Percentiles rank a stretch among this genome's conserved stretches.
Evolutionary conservation across 2,113 vertebrate genomes (phyloP).

Genomic region (Callorhinus ursinus): DNA sequence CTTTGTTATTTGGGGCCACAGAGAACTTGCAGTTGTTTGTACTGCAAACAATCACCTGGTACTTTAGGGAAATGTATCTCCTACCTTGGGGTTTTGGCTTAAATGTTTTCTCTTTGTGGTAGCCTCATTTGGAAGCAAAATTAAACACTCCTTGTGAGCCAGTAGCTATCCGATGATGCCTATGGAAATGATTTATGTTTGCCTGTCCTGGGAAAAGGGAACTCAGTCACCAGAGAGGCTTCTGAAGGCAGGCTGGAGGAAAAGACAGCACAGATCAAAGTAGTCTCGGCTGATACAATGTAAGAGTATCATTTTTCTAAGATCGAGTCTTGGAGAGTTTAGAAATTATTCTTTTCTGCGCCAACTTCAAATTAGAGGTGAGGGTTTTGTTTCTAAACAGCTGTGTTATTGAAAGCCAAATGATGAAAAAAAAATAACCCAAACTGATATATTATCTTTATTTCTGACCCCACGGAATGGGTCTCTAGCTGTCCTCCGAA

Average conservation of each 20-base stretch:
- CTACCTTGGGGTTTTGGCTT: neutral
- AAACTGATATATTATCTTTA: neutral
- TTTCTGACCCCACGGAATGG: neutral
- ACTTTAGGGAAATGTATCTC: neutral
- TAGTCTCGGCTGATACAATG: neutral
- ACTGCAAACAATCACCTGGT: neutral
- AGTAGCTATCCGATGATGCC: neutral
- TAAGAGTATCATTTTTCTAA: neutral
- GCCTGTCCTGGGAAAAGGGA: neutral
- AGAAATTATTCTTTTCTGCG: neutral
- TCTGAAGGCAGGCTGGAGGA: neutral
- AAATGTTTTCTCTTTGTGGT: neutral
- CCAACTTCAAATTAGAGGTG: conserved; percentile 20
- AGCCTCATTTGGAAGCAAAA: conserved; percentile 35
- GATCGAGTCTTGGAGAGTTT: neutral
- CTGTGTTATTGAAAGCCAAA: neutral
- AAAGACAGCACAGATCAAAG: neutral
- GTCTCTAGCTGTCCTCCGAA: neutral
- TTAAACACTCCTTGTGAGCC: neutral
- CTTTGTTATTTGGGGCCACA: neutral
- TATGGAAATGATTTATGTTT: neutral
- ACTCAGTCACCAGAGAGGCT: neutral
- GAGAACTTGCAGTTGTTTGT: neutral
- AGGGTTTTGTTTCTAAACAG: neutral
- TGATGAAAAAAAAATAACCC: neutral